Evolutionary conservation across 2,113 vertebrate species (phyloP), one percentile per base, ranked within the genome.

Genomic region (Equus quagga): DNA sequence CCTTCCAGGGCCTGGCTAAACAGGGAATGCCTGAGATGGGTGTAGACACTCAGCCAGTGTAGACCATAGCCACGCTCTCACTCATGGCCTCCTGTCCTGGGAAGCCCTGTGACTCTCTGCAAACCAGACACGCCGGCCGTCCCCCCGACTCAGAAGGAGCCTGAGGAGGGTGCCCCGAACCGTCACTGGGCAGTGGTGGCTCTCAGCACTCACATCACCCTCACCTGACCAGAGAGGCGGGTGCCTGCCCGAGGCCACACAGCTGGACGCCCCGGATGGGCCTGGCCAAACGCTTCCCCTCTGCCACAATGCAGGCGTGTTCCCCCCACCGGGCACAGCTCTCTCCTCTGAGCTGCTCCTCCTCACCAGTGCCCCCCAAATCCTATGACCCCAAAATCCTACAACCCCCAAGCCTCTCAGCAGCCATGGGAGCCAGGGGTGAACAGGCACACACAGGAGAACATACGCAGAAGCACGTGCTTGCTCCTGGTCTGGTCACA

Each of bases 391-490:
- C 41, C 23, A 14, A 17, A 28, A 33, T 13, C 64, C 78, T 12
- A 75, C 3, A 41, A 17, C 41, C 46, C 17, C 58, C 49, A 10
- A 2, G 1, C 24, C 4, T 14, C 31, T 19, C 6, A 36, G 62
- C 41, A 51, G 36, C 36, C 36, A 41, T 41, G 36, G 36, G 36
- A 41, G 36, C 36, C 36, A 41, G 36, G 36, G 36, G 36, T 51
- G 54, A 54, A 70, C 1, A 2, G 1, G 0, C n/a, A 23, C 8
- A 13, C 5, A 2, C 31, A 33, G 23, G 23, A 58, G 24, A 18
- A 44, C 41, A 56, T 14, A 5, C 0, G 1, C 10, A 10, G 13
- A n/a, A 15, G n/a, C 14, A 3, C 5, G 13, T 6, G 26, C 44
- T 72, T 11, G 3, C n/a, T 31, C 33, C 33, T 3, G 2, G 26